Evolutionary conservation across 2,113 vertebrate genomes (phyloP).

Genomic region (Acrocephalus arundinaceus): DNA sequence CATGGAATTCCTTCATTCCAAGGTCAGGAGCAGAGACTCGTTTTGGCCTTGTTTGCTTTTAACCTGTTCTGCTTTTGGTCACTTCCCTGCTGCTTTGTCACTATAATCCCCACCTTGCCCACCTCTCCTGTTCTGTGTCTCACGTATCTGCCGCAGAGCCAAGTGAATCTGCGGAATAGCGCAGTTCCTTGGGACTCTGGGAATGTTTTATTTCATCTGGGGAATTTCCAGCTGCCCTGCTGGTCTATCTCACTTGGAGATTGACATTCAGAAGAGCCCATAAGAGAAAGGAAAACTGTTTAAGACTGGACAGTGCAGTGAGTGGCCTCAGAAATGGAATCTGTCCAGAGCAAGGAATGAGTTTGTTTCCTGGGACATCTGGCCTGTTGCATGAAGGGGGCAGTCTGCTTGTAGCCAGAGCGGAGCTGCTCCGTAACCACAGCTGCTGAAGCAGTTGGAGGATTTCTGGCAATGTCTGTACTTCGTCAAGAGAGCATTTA

Average conservation of each 20-base stretch:
- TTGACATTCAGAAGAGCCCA: background rate
- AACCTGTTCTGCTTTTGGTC: background rate
- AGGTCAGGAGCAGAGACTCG: accelerated
- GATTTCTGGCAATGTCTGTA: constrained; percentile 4
- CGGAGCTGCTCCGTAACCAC: background rate
- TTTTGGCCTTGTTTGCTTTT: background rate
- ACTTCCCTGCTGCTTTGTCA: background rate
- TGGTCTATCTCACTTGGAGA: background rate
- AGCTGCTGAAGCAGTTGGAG: constrained; percentile 23
- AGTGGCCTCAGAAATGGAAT: background rate
- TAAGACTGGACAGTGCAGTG: background rate
- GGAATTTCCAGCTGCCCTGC: background rate
- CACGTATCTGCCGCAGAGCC: accelerated
- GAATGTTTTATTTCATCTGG: background rate
- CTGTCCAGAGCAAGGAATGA: background rate
- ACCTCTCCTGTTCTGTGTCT: background rate
- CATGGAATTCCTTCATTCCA: accelerated
- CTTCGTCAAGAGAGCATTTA: constrained; percentile 36
- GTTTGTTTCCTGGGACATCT: background rate
- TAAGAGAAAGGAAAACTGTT: background rate
- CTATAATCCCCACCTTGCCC: background rate
- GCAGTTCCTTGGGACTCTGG: background rate
- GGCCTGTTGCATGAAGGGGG: background rate
- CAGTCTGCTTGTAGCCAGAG: constrained; percentile 17
- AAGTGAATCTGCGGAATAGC: background rate